These are phyloP conservation scores for Micrasema longulum DNA, from an alignment of 1,140 invertebrate species.

Conservation along the genomic window DNA sequence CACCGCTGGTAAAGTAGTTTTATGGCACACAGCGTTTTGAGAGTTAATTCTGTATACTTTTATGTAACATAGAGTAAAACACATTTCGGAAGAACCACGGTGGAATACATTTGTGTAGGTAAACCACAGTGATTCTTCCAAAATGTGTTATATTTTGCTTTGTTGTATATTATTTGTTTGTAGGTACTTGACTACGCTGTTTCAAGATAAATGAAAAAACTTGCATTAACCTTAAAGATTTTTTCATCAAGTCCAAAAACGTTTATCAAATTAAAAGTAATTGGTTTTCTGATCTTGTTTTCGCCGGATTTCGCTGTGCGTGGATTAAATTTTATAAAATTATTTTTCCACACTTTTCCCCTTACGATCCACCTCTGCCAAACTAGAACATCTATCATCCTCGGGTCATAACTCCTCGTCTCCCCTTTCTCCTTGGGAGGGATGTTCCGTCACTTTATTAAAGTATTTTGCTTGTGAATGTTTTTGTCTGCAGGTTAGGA, in stretches of 20 bases:
- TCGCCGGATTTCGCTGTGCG: neutral
- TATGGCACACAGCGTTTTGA: too few species aligned
- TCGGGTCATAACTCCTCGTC: conserved; percentile 35
- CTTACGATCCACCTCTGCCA: conserved; percentile 10
- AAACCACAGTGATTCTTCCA: too few species aligned
- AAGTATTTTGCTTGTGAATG: conserved; percentile 23
- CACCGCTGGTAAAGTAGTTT: too few species aligned
- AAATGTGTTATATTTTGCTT: too few species aligned
- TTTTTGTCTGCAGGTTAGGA: conserved; percentile 11
- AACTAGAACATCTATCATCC: conserved; percentile 34
- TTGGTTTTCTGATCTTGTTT: conserved; percentile 18
- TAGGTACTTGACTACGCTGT: too few species aligned
- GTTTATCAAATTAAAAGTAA: neutral
- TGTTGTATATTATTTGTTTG: too few species aligned
- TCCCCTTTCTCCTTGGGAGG: neutral
- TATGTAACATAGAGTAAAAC: too few species aligned
- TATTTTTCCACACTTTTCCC: conserved; percentile 9
- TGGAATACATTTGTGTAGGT: too few species aligned
- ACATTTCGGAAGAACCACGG: too few species aligned
- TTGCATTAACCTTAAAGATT: neutral
- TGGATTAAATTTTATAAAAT: conserved; percentile 34
- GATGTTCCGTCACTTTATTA: conserved; percentile 27
- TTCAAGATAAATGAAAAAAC: too few species aligned
- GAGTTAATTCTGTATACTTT: too few species aligned
- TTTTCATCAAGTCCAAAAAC: neutral